Conservation (phyloP, 2,888 invertebrate species). For the Sesamia inferens region DNA sequence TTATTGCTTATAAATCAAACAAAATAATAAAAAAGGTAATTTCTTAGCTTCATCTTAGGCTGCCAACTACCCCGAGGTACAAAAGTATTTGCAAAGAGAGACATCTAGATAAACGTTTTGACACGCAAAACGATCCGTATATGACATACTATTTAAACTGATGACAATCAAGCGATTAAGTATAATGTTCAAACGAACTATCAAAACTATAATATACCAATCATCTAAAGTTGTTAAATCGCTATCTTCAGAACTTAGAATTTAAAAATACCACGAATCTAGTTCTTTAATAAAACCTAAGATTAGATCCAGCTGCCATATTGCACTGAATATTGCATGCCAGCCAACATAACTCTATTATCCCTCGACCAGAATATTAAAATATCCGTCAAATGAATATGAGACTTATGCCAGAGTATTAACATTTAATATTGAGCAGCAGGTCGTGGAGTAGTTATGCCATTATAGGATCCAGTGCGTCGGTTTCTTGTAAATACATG, state of each 20-base stretch:
- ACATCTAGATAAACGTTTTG: not conserved
- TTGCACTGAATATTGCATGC: constrained; percentile 69
- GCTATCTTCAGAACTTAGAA: constrained; percentile 33
- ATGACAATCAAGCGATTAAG: not conserved
- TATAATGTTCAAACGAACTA: not conserved
- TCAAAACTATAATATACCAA: not conserved
- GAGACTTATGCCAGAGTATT: constrained; percentile 41
- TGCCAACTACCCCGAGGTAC: not conserved
- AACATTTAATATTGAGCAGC: constrained; percentile 54
- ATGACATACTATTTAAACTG: not conserved
- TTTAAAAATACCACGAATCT: constrained; percentile 13
- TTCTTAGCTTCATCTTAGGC: not conserved
- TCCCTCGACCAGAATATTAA: constrained; percentile 60
- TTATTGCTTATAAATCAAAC: not conserved
- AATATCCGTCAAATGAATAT: constrained; percentile 55
- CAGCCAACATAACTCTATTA: constrained; percentile 68
- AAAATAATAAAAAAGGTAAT: not conserved
- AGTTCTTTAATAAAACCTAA: constrained; percentile 52
- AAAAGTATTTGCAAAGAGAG: not conserved
- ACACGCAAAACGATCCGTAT: not conserved
- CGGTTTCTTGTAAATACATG: constrained; percentile 60
- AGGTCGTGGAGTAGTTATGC: constrained; percentile 23
- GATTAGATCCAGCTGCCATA: constrained; percentile 57
- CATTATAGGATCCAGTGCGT: constrained; percentile 60
- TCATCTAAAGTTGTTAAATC: constrained; percentile 10